phyloP scores from a whole-genome alignment of 2,113 vertebrate genomes.

The Lipotes vexillifer region DNA sequence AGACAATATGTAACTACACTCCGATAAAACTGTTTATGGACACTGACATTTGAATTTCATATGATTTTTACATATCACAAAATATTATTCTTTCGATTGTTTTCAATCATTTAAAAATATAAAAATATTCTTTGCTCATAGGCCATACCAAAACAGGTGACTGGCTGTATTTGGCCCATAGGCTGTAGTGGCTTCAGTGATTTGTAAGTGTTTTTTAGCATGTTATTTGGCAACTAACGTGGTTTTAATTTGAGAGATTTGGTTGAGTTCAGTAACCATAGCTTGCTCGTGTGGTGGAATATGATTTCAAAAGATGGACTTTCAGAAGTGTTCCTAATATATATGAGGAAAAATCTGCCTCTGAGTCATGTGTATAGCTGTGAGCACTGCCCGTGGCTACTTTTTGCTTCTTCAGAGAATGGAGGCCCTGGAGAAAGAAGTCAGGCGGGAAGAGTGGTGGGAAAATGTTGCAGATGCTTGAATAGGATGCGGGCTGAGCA shows the following conservation, averaged over 20 bases:
- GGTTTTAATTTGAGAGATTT: slow-evolving; percentile 39
- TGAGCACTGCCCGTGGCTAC: background rate
- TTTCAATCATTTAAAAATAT: background rate
- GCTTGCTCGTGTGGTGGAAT: background rate
- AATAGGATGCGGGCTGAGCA: background rate
- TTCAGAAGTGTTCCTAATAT: background rate
- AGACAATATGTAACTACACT: background rate
- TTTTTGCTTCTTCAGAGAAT: slow-evolving; percentile 35
- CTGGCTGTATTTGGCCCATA: background rate
- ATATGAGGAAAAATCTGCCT: background rate
- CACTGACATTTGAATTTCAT: slow-evolving; percentile 25
- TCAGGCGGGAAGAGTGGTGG: background rate
- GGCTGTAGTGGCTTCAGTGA: background rate
- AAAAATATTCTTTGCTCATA: slow-evolving; percentile 8
- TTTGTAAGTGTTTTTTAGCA: slow-evolving; percentile 30
- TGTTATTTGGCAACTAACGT: slow-evolving; percentile 25
- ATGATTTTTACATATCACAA: background rate
- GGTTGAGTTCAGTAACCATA: background rate
- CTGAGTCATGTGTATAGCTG: background rate
- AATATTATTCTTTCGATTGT: slow-evolving; percentile 4
- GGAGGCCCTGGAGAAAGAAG: background rate
- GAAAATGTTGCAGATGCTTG: background rate
- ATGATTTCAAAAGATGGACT: slow-evolving; percentile 43
- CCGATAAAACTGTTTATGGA: slow-evolving; percentile 10
- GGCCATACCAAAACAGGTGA: background rate